These are phyloP conservation scores for Sebastes vulpes DNA, from an alignment of 2,797 vertebrate genomes.

Conservation along the genomic window DNA sequence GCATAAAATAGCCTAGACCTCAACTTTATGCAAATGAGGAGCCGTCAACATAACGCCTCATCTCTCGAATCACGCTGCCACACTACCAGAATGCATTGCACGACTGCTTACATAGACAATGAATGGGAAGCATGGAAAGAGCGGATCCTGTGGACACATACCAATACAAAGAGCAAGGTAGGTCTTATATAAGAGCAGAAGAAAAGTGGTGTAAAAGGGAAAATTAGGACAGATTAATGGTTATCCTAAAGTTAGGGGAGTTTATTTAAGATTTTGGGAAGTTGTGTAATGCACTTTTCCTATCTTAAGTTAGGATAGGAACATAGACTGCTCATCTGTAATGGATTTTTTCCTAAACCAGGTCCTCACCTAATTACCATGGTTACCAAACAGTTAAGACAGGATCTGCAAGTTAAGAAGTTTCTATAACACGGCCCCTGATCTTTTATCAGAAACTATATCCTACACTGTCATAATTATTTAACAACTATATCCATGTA, in stretches of 20 bases:
- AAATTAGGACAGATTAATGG: not conserved
- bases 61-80: not conserved
- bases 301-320: too few relatives aligned
- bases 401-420: constrained; percentile 30
- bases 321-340: too few relatives aligned
- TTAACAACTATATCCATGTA: constrained; percentile 52
- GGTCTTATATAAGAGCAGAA: not conserved
- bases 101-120: not conserved
- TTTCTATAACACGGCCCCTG: not conserved
- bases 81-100: not conserved
- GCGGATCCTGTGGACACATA: not conserved
- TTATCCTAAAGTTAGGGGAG: not conserved
- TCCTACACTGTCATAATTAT: constrained; percentile 67
- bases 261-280: too few relatives aligned
- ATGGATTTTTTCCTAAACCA: too few relatives aligned
- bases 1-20: not conserved
- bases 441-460: constrained; percentile 72
- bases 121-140: not conserved
- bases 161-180: not conserved
- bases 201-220: not conserved
- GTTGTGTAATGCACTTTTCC: not conserved
- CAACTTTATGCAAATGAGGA: not conserved
- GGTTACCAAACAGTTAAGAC: not conserved
- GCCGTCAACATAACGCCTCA: not conserved
- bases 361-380: not conserved